Evolutionary conservation across 2,113 vertebrate genomes (phyloP), one percentile per base, ranked within the genome.

Genomic region (Passer montanus): DNA sequence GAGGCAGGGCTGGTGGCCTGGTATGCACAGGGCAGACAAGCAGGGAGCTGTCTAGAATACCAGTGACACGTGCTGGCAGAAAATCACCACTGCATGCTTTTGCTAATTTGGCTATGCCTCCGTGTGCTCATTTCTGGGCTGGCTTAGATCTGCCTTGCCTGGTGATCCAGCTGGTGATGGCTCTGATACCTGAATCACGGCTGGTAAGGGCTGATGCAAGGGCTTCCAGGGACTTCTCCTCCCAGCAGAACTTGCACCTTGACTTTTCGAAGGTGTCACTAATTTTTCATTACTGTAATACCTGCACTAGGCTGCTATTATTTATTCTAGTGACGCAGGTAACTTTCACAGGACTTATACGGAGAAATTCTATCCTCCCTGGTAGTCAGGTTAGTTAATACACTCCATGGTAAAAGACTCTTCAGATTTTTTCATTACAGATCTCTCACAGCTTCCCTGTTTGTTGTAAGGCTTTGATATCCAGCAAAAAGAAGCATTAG

Each of bases 21-120:
- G 44, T 84, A 90, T 37, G 56, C 56, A 64, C 28, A 91, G 77
- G 59, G 64, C 73, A 89, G 52, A 37, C 33, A 94, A 89, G 80
- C 56, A 63, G 86, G 56, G 91, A 95, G 86, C 95, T 93, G 94
- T 84, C 91, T 92, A 81, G 89, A 86, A 94, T 94, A 87, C 89
- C 91, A 95, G 94, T 97, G 96, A 94, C 94, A 96, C 31, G 73
- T 95, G 93, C 96, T 95, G 96, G 93, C 95, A 97, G 94, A 95
- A 97, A 89, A 92, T 63, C 77, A 92, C 84, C 89, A 94, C 73
- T 94, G 89, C 94, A 89, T 60, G 86, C 73, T 91, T 84, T 67
- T 78, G 77, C 52, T 93, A 52, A 80, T 90, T 90, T 94, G 93
- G 43, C 80, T 78, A 4, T 70, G 41, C 11, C 68, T 94, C 27